phyloP scores from a whole-genome alignment of 1,140 invertebrate genomes.

The Drosophila pseudoananassae region DNA sequence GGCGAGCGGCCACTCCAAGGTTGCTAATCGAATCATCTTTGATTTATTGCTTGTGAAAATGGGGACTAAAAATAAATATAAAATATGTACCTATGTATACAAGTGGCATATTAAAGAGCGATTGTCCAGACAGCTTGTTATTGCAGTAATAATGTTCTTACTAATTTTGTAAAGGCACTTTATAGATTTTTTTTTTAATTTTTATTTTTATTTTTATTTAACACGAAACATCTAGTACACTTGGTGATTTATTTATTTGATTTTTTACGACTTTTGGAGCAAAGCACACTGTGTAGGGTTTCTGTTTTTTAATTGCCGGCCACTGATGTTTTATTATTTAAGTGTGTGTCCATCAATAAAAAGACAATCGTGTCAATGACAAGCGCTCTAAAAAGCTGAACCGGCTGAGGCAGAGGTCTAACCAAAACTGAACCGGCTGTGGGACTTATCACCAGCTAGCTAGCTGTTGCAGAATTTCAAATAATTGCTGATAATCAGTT shows the following conservation, averaged over 20 bases:
- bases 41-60: constrained; percentile 27
- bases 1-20: constrained; percentile 33
- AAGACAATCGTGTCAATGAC: not conserved
- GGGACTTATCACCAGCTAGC: constrained; percentile 21
- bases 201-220: not conserved
- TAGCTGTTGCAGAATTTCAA: constrained; percentile 8
- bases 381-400: constrained; percentile 22
- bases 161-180: too few relatives aligned
- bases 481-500: constrained; percentile 45
- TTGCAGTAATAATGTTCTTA: too few relatives aligned
- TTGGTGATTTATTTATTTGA: not conserved
- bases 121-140: not conserved
- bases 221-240: not conserved
- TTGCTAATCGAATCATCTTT: constrained; percentile 33
- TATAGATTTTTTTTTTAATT: too few relatives aligned
- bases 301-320: not conserved
- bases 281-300: constrained; percentile 1
- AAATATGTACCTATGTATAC: not conserved
- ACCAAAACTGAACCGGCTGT: constrained; percentile 42
- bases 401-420: constrained; percentile 41
- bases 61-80: constrained; percentile 14
- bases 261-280: not conserved
- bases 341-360: not conserved
- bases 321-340: not conserved
- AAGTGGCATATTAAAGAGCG: not conserved